These are phyloP conservation scores for Sylvicola cinctus DNA, from an alignment of 2,888 invertebrate species.

Conservation along the genomic window DNA sequence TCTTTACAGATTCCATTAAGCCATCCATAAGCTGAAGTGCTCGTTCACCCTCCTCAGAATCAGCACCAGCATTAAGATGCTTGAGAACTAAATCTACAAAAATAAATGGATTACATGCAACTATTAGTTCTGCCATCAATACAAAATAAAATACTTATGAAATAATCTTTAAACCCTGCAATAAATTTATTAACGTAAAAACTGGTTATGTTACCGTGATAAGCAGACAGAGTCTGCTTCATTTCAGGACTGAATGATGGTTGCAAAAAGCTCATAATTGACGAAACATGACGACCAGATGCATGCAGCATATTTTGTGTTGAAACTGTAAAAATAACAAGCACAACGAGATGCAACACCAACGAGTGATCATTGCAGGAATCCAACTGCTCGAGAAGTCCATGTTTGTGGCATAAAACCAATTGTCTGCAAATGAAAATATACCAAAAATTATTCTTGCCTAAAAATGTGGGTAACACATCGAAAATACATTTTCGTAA, in stretches of 20 bases:
- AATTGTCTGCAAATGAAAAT: slow-evolving; percentile 30
- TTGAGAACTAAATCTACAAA: slow-evolving; percentile 41
- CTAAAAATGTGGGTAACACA: too few relatives aligned
- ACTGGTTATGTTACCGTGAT: slow-evolving; percentile 43
- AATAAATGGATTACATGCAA: slow-evolving; percentile 1
- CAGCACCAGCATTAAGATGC: slow-evolving; percentile 31
- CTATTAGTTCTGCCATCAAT: too few relatives aligned
- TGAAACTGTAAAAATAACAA: slow-evolving; percentile 59
- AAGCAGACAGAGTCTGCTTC: slow-evolving; percentile 38
- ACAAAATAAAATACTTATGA: too few relatives aligned
- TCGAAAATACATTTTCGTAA: too few relatives aligned
- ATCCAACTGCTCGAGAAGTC: slow-evolving; percentile 56
- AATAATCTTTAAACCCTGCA: not conserved
- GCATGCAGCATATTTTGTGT: slow-evolving; percentile 75
- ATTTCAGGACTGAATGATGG: slow-evolving; percentile 44
- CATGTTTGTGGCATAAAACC: slow-evolving; percentile 60
- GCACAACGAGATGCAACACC: slow-evolving; percentile 51
- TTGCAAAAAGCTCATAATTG: slow-evolving; percentile 52
- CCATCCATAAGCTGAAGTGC: slow-evolving; percentile 28
- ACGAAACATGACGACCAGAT: slow-evolving; percentile 80
- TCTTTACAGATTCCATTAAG: slow-evolving; percentile 28
- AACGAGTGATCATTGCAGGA: slow-evolving; percentile 56
- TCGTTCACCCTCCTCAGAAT: slow-evolving; percentile 27
- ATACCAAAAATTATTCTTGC: not conserved
- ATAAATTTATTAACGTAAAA: slow-evolving; percentile 3